phyloP scores from a whole-genome alignment of 2,113 vertebrate species.

The Myotis lucifugus region DNA sequence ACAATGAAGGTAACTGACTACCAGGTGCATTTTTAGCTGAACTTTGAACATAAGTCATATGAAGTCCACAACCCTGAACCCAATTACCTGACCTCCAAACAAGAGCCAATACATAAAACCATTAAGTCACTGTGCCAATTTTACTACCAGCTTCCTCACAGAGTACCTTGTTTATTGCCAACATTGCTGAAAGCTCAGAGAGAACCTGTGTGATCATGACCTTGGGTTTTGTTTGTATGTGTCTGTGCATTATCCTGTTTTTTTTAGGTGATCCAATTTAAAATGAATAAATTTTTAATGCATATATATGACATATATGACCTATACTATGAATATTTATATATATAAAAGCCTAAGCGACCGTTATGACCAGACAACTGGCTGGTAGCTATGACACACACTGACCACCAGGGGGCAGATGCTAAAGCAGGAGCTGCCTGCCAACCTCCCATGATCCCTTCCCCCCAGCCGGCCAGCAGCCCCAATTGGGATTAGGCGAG shows the following conservation, averaged over 20 bases:
- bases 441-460: too few species aligned
- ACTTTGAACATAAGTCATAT: constrained; percentile 54
- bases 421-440: too few species aligned
- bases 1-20: constrained; percentile 15
- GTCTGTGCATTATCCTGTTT: not conserved
- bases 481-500: too few species aligned
- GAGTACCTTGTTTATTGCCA: not conserved
- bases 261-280: not conserved
- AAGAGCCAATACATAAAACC: constrained; percentile 1
- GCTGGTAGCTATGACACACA: too few species aligned
- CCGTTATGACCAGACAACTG: too few species aligned
- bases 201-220: not conserved
- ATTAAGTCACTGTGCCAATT: not conserved
- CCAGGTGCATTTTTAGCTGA: constrained; percentile 20
- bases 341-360: too few species aligned
- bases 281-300: not conserved
- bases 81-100: not conserved
- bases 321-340: not conserved
- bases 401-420: too few species aligned
- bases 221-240: not conserved
- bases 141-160: not conserved
- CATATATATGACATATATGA: not conserved
- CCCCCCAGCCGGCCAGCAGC: too few species aligned
- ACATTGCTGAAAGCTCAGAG: not conserved
- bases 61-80: not conserved